Base-by-base conservation (phyloP, 1,140 invertebrate genomes). In the Pogonognathellus flavescens region DNA sequence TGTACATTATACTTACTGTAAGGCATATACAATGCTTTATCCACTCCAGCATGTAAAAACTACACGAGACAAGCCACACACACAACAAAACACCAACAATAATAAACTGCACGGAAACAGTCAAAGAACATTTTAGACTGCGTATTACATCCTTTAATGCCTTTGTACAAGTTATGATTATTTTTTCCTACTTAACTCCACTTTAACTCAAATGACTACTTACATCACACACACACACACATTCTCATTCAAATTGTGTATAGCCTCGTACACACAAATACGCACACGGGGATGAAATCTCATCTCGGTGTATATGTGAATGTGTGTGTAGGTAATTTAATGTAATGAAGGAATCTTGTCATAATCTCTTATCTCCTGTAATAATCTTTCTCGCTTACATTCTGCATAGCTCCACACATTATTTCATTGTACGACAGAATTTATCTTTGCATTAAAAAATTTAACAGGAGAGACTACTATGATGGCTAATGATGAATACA, bases 101-200 rank as follows among this genome's bases (percentile, higher is more conserved):
- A 18, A 18, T 66, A 25, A 66, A 66, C 22, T 66, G 10, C 22
- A 66, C 62, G 20, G 62, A 66, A 66, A 66, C 62, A 66, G 20
- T 66, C 70, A 76, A 18, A 49, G 70, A 49, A n/a, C 25, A 11
- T 76, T 49, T 50, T 76, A 76, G 31, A 50, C 31, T 41, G 31
- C 4, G 31, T 76, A 76, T 76, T 76, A 76, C 70, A 76, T 76
- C 70, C 70, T 76, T 50, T 76, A 76, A 76, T 76, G 70, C 70
- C 70, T 76, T 76, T 76, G 70, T 76, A 76, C 70, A 76, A 76
- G 70, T 76, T 76, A 76, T 76, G 31, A 76, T 76, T 49, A 76
- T 76, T 76, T 76, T 76, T 76, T 76, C 14, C 41, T 10, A 76
- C 25, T 70, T 13, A 31, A 3, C 31, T 49, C 70, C n/a, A 3